Evolutionary conservation across 2,797 vertebrate species (phyloP), one percentile per base, ranked within the genome.

Genomic region (Silurus aristotelis): DNA sequence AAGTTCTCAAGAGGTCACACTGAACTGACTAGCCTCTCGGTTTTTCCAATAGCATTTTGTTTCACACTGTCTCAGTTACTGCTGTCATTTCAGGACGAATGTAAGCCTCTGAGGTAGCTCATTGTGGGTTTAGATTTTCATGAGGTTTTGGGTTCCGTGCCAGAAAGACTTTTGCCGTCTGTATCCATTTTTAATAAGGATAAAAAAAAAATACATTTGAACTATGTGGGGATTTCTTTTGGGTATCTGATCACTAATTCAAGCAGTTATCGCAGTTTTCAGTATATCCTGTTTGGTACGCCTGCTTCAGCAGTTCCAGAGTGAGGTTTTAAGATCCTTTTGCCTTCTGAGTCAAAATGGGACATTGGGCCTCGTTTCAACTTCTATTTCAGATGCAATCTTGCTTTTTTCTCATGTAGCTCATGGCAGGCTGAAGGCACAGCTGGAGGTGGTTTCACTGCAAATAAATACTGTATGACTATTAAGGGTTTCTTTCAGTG

Each of bases 341-440:
- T n/a, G 13, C 46, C 38, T 38, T 38, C 73, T 78, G 31, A 60
- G 22, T 38, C 5, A 67, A 83, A 76, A 84, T 77, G 52, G 31
- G 52, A 56, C 48, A 31, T 3, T 63, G 58, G 72, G 61, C 61
- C 71, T 55, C 20, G 48, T 66, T 84, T 84, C 52, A 76, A 77
- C n/a, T 77, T 76, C 46, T 84, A 76, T 84, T 84, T 84, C 61
- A 77, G 72, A 77, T 84, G 61, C 43, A 81, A 73, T 73, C 17
- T 48, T 80, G 46, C 58, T 73, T 82, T 73, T 82, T 82, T 70
- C 63, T 52, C 27, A 58, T 52, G 38, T 85, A 76, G 58, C 38
- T 82, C 27, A 82, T 75, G 72, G 72, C 48, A 77, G 72, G 25
- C 27, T 58, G 46, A 84, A 58, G 52, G 46, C 83, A 66, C 83